Evolutionary conservation across 2,113 vertebrate genomes (phyloP).

Genomic region (Rallus limicola): DNA sequence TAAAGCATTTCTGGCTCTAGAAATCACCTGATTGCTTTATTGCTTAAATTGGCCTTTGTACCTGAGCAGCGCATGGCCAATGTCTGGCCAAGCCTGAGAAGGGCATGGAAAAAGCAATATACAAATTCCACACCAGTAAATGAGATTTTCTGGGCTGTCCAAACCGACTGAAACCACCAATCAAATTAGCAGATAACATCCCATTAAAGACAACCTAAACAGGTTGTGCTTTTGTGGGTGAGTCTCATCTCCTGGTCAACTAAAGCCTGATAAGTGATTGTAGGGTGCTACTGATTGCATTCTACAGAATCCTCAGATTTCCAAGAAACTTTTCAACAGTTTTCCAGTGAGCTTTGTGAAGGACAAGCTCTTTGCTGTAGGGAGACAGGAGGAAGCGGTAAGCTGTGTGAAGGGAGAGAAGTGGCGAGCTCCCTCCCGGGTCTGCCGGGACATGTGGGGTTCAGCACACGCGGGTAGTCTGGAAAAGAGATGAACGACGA

Average conservation of each 20-base stretch:
- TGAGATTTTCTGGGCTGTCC: neutral
- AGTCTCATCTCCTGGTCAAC: neutral
- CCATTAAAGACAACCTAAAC: neutral
- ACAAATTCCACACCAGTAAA: neutral
- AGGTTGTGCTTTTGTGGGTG: neutral
- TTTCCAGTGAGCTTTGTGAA: neutral
- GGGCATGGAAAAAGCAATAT: neutral
- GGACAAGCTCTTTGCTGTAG: neutral
- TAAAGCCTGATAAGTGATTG: neutral
- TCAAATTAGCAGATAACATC: neutral
- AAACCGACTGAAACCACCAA: neutral
- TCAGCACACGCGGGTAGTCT: neutral
- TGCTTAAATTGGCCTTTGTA: neutral
- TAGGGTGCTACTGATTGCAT: neutral
- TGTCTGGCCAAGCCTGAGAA: neutral
- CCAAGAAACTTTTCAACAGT: neutral
- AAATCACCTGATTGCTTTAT: neutral
- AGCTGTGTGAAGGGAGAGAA: neutral
- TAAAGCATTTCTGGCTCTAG: neutral
- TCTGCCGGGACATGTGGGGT: neutral
- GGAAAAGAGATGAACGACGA: neutral
- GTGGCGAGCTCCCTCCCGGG: neutral
- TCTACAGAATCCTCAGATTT: neutral
- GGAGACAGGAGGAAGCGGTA: neutral
- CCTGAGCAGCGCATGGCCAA: rapidly evolving